Conservation (phyloP, 2,888 invertebrate genomes). For the Gari tellinella region DNA sequence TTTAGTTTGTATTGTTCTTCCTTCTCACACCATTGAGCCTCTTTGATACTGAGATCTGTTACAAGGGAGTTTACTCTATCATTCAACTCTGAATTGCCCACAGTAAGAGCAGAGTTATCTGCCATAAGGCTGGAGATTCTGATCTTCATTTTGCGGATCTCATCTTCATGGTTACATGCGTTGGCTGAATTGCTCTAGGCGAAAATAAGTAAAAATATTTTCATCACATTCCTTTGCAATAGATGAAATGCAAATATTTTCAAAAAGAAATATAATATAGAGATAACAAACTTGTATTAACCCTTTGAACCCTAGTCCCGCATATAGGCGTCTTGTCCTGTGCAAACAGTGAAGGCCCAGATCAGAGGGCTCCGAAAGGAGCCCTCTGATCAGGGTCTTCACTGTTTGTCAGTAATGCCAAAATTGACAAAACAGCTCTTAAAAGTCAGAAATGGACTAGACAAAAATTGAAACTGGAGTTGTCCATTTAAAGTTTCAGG, state of each 20-base stretch:
- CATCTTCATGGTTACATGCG: constrained; percentile 70
- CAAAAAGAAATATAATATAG: too few relatives aligned
- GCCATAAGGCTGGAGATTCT: constrained; percentile 68
- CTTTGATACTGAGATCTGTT: constrained; percentile 78
- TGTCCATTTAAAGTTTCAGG: too few relatives aligned
- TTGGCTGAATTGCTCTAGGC: constrained; percentile 46
- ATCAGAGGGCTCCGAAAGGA: too few relatives aligned
- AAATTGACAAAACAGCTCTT: too few relatives aligned
- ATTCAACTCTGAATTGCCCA: constrained; percentile 73
- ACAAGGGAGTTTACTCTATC: constrained; percentile 71
- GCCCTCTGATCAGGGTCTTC: too few relatives aligned
- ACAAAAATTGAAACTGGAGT: too few relatives aligned
- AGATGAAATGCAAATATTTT: not conserved
- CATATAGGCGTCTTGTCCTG: too few relatives aligned
- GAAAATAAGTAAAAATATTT: not conserved
- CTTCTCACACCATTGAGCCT: constrained; percentile 80
- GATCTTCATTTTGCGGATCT: constrained; percentile 60
- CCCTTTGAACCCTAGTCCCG: too few relatives aligned
- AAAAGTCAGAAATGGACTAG: too few relatives aligned
- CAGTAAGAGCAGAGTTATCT: constrained; percentile 71
- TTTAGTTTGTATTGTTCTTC: constrained; percentile 78
- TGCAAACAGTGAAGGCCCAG: too few relatives aligned
- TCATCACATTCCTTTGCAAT: not conserved
- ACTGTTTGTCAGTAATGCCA: too few relatives aligned
- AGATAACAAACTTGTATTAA: too few relatives aligned